Evolutionary conservation across 2,113 vertebrate species (phyloP), one percentile per base, ranked within the genome.

Genomic region (Pollimyrus isidori): DNA sequence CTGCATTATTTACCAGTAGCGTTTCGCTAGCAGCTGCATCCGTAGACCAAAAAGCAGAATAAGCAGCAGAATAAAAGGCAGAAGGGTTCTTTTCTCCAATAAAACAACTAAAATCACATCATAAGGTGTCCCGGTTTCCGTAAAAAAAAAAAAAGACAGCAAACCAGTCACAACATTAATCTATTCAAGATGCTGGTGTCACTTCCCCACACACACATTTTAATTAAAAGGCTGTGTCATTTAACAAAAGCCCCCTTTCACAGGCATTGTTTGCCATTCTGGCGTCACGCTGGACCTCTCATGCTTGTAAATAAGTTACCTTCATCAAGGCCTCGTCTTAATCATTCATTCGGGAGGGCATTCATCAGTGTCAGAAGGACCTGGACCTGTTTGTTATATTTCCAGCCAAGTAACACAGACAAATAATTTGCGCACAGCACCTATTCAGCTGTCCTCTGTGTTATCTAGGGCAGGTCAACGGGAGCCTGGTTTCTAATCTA

Each of bases 261-360:
- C 35, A 80, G 35, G 35, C 35, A 42, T 80, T 80, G 35, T 42
- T 39, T 80, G 73, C 35, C 19, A 42, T 80, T 42, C 73, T 17
- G 30, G 73, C 7, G 17, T 19, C 73, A 80, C 2, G 73, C 13
- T 15, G 13, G 13, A 80, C 73, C 30, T 42, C 35, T 76, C 69
- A 35, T 19, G 73, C 30, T 80, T 42, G 73, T 80, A 80, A 80
- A 80, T 80, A 80, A 80, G 73, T 80, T 80, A 80, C 73, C 73
- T 80, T 42, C 30, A 42, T 80, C 30, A 80, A 80, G 73, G 73
- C 73, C 73, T 42, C 35, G 0, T 80, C 35, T 35, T 42, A 80
- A 80, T 39, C 73, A 80, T 80, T 80, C 15, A 42, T 80, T 80
- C 35, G 0, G 73, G 35, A 80, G 39, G 73, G 15, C 15, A 42